A percentile compares a stretch with the other conserved stretches of the same genome.
Evolutionary conservation across 2,888 invertebrate species (phyloP).

Genomic region (Agapostemon virescens): DNA sequence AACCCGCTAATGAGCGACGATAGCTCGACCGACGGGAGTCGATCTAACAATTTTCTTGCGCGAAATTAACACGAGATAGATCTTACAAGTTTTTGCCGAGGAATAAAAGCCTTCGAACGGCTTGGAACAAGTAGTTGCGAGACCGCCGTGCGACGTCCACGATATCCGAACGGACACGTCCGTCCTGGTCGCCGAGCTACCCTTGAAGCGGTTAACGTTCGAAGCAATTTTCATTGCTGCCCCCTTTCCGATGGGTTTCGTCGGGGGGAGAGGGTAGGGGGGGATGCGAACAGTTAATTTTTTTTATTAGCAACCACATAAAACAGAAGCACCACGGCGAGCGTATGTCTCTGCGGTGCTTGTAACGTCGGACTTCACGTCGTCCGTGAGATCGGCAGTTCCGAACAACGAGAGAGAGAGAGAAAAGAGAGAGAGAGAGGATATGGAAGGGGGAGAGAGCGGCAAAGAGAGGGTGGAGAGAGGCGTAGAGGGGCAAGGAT

Average conservation of each 20-base stretch:
- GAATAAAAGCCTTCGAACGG: not conserved
- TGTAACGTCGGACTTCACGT: conserved; percentile 43
- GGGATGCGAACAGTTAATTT: conserved; percentile 23
- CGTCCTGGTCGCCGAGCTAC: not conserved
- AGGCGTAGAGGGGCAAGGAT: conserved; percentile 13
- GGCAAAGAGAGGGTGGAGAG: not conserved
- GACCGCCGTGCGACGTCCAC: not conserved
- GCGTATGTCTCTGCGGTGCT: conserved; percentile 32
- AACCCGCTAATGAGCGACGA: not conserved
- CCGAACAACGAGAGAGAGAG: conserved; percentile 26
- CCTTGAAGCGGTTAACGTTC: conserved; percentile 5
- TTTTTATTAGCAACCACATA: conserved; percentile 31
- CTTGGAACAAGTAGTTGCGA: not conserved
- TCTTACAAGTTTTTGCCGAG: not conserved
- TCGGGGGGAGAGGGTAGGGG: not conserved
- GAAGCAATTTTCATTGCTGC: too few relatives aligned
- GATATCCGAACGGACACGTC: not conserved
- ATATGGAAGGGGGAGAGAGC: not conserved
- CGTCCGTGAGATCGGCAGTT: conserved; percentile 32
- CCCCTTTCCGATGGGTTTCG: too few relatives aligned
- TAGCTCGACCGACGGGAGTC: too few relatives aligned
- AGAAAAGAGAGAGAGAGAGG: not conserved
- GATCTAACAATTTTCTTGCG: not conserved
- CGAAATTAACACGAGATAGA: not conserved
- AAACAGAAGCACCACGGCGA: conserved; percentile 20